Percentiles rank a stretch among this genome's conserved stretches.
Evolutionary conservation across 2,113 vertebrate species (phyloP).

Genomic region (Gorsachius goisagi): DNA sequence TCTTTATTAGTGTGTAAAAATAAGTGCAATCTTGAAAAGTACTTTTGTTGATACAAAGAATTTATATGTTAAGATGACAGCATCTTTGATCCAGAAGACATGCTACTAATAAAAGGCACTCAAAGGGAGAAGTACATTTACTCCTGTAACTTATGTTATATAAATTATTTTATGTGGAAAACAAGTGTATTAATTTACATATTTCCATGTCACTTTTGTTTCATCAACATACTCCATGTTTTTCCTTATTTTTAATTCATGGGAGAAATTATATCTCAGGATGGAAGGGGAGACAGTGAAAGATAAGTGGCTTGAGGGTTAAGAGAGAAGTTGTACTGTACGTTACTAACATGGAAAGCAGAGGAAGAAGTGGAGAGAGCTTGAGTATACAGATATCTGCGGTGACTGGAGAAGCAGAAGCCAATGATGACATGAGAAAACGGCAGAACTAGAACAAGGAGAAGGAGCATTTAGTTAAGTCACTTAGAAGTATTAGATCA

Average conservation of each 20-base stretch:
- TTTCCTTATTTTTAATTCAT: not conserved
- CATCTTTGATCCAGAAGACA: not conserved
- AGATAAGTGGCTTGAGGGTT: not conserved
- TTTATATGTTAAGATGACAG: not conserved
- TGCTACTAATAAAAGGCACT: not conserved
- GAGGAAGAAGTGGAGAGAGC: not conserved
- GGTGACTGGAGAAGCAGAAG: not conserved
- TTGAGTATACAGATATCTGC: not conserved
- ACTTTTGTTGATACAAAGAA: not conserved
- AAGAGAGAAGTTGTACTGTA: not conserved
- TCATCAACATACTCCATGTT: not conserved
- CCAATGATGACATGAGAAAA: not conserved
- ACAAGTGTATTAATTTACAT: not conserved
- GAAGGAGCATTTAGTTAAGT: not conserved
- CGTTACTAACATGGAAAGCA: not conserved
- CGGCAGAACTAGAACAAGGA: not conserved
- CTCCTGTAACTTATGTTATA: not conserved
- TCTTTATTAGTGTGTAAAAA: not conserved
- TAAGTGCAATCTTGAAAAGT: not conserved
- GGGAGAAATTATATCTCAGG: not conserved
- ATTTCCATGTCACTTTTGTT: not conserved
- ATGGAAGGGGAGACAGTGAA: not conserved
- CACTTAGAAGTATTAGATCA: not conserved
- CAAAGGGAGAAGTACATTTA: not conserved
- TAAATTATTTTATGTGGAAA: not conserved